Base-by-base conservation (phyloP, 1,140 invertebrate species). In the Zaprionus camerounensis region DNA sequence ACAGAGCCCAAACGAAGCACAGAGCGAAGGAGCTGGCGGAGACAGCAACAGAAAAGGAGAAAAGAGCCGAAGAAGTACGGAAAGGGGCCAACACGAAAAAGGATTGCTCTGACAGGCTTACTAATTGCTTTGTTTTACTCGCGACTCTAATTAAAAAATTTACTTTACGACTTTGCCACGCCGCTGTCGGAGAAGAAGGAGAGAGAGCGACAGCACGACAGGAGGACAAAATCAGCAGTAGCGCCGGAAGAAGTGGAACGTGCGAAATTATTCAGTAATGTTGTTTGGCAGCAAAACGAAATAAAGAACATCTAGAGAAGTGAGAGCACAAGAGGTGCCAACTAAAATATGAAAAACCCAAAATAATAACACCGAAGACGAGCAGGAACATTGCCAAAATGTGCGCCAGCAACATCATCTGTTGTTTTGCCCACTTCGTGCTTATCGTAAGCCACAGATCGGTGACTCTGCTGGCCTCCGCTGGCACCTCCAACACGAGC, bases 61-160 rank as follows among this genome's bases (percentile, higher is more conserved):
- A 17, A 41, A 22, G 1, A 20, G 12, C 13, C 12, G 24, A 22
- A 24, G 15, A 55, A 9, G 28, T 17, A 64, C 24, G 26, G 36
- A 20, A 75, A 61, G 64, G n/a, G 41, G 59, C 17, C 31, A 68
- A 68, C 71, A 58, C 20, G 57, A 65, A 80, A 85, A 90, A 80
- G 85, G 85, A 86, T 90, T 90, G 79, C 82, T 91, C 86, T 80
- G 86, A 91, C 86, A 86, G 82, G 73, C 71, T 82, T 80, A 86
- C 85, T 90, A 90, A 90, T 90, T 90, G 85, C 80, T 91, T 90
- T 91, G 82, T 86, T 90, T 90, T 91, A 85, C 85, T 90, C 80
- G 79, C 82, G 85, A 91, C 85, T 91, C 85, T 90, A 90, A 90
- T 90, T 90, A 91, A 90, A 91, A 90, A 90, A 90, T 91, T 80